Evolutionary conservation across 2,113 vertebrate genomes (phyloP), one percentile per base, ranked within the genome.

Genomic region (Vidua chalybeata): DNA sequence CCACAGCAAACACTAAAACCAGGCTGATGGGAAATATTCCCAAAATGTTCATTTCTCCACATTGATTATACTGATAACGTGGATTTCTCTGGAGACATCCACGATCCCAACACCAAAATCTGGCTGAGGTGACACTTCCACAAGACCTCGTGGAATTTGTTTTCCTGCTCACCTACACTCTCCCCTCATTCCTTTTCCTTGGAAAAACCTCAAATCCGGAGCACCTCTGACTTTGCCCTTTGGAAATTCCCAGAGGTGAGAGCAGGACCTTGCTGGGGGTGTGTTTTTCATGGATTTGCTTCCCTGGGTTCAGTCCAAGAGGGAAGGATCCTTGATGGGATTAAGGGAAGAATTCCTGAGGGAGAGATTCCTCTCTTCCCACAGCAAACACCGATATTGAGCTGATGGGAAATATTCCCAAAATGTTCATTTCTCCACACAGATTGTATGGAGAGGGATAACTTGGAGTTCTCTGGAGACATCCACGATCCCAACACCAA

Each of bases 11-110:
- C 17, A 16, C 35, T 6, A 0, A 87, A 49, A 56, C 1, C 1
- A 2, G 31, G 31, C 20, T 9, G 31, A 9, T 21, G 54, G 6
- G 52, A 49, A 37, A 49, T 6, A 49, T 52, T 7, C 27, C 24
- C 5, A 24, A 28, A 90, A 41, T 6, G 4, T 46, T 21, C 26
- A 0, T 55, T 68, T 58, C 39, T 64, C 54, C 31, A 6, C 15
- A 4, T 0, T 6, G 21, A 39, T 33, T 76, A 11, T 15, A 10
- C 17, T 31, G 54, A 23, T 18, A 18, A 51, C 0, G 5, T 1
- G 14, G 58, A 37, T 30, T 68, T 30, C 43, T 9, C 31, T 28
- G 33, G 16, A 54, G 23, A 39, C 8, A 35, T 20, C 39, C 52
- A 11, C 4, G 3, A 28, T 24, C 13, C 9, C 24, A 2, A 14